phyloP scores from a whole-genome alignment of 2,888 invertebrate species.

The Tipula vernalis region DNA sequence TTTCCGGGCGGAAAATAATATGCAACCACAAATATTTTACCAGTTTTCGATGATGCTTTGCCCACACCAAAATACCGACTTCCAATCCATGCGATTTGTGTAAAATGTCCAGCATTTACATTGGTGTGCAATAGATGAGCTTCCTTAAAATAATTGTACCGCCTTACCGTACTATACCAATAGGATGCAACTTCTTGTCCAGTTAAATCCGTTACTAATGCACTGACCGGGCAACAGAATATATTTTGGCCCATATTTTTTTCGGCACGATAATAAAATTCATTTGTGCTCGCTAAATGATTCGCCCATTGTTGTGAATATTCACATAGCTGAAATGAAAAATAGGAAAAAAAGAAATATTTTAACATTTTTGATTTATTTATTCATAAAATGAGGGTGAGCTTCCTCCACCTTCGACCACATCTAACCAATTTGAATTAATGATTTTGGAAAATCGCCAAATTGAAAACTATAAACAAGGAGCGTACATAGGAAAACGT shows the following conservation, averaged over 20 bases:
- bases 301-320: conserved; percentile 83
- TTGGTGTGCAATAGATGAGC: conserved; percentile 61
- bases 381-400: neutral
- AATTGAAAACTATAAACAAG: no score
- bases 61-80: conserved; percentile 69
- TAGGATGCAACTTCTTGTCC: conserved; percentile 70
- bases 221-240: conserved; percentile 58
- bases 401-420: neutral
- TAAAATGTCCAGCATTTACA: conserved; percentile 74
- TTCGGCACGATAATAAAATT: conserved; percentile 64
- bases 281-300: conserved; percentile 67
- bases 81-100: conserved; percentile 72
- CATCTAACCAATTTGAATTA: neutral
- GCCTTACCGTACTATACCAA: conserved; percentile 68
- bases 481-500: no score
- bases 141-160: conserved; percentile 62
- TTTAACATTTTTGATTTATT: neutral
- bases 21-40: conserved; percentile 71
- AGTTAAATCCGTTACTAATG: conserved; percentile 53
- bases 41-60: conserved; percentile 62
- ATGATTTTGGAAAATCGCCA: no score
- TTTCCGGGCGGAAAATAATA: conserved; percentile 67
- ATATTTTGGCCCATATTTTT: conserved; percentile 68
- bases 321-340: conserved; percentile 51
- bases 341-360: neutral